A percentile compares a stretch with the other conserved stretches of the same genome.
phyloP scores from a whole-genome alignment of 2,113 vertebrate genomes.

The Vulpes vulpes region DNA sequence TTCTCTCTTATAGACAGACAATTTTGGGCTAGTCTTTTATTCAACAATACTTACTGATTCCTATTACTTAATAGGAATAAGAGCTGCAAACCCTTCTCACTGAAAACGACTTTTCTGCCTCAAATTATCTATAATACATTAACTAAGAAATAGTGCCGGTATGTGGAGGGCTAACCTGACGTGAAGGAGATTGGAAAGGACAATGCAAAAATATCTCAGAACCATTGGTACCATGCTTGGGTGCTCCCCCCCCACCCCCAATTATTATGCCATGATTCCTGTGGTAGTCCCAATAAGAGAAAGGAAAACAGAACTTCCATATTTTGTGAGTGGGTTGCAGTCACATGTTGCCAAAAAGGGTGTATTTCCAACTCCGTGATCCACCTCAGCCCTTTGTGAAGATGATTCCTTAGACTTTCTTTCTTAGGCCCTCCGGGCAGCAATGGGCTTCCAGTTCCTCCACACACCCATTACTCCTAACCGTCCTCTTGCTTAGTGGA shows the following conservation, averaged over 20 bases:
- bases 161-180: not conserved
- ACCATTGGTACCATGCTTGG: not conserved
- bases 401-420: not conserved
- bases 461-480: not conserved
- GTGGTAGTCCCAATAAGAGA: not conserved
- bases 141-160: not conserved
- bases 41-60: not conserved
- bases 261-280: not conserved
- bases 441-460: not conserved
- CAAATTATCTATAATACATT: not conserved
- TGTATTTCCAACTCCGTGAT: not conserved
- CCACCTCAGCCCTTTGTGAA: not conserved
- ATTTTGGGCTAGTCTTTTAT: not conserved
- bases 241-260: not conserved
- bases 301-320: not conserved
- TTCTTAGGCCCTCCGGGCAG: not conserved
- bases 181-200: not conserved
- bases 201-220: not conserved
- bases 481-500: not conserved
- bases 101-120: not conserved
- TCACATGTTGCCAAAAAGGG: not conserved
- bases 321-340: not conserved
- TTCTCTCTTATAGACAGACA: not conserved
- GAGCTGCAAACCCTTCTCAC: not conserved
- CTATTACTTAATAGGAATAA: not conserved